Conservation (phyloP, 2,888 invertebrate species). For the Troglohyphantes excavatus region DNA sequence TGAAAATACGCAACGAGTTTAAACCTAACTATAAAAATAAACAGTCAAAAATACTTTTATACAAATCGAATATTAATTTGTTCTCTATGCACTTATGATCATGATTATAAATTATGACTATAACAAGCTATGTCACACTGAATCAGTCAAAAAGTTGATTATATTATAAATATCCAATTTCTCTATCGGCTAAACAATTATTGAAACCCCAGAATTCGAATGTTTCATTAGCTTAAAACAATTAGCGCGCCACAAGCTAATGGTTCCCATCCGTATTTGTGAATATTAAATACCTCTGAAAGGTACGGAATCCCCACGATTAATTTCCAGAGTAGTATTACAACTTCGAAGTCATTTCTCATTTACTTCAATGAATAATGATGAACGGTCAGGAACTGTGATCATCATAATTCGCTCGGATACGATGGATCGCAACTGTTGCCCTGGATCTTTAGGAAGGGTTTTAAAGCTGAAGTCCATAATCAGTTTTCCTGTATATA, state of each 20-base stretch:
- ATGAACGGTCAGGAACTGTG: neutral
- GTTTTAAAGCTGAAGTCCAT: neutral
- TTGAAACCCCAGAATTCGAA: neutral
- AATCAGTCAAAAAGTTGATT: too few relatives aligned
- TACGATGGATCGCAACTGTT: neutral
- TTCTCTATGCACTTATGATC: too few relatives aligned
- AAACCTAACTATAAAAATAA: too few relatives aligned
- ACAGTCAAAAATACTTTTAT: too few relatives aligned
- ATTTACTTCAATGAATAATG: conserved; percentile 14
- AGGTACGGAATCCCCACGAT: conserved; percentile 8
- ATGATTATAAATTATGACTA: too few relatives aligned
- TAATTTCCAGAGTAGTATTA: conserved; percentile 29
- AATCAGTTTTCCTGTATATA: neutral
- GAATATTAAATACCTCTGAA: conserved; percentile 48
- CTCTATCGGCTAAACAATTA: neutral
- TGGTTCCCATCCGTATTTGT: conserved; percentile 51
- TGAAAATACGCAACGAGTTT: too few relatives aligned
- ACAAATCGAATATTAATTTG: too few relatives aligned
- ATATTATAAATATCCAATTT: too few relatives aligned
- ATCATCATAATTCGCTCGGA: conserved; percentile 12
- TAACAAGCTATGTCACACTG: too few relatives aligned
- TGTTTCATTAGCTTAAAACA: conserved; percentile 6
- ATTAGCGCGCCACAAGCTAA: conserved; percentile 32
- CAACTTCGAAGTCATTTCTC: conserved; percentile 15
- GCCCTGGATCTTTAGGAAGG: neutral